Evolutionary conservation across 35 echinoderm and acorn worm species (phyloP).

Genomic region (Antedon bifida): DNA sequence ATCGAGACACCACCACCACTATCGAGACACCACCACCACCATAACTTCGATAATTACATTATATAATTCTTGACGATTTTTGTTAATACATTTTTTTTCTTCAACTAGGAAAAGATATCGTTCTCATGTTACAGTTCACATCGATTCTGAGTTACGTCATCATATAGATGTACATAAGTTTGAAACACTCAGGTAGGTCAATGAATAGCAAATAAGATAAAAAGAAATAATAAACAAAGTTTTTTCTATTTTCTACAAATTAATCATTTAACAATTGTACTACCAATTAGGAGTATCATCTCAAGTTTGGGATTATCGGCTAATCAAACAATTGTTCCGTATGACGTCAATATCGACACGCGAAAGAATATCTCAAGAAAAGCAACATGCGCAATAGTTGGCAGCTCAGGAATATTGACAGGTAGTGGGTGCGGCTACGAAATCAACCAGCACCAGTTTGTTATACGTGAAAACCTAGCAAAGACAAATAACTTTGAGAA

Average conservation of each 20-base stretch:
- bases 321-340: background rate
- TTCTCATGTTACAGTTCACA: background rate
- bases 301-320: background rate
- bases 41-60: no score
- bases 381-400: conserved; percentile 33
- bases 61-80: no score
- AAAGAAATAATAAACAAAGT: background rate
- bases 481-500: background rate
- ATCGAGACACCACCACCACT: no score
- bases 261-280: background rate
- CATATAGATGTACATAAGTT: background rate
- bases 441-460: conserved; percentile 44
- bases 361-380: conserved; percentile 10
- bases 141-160: background rate
- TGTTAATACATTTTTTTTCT: no score
- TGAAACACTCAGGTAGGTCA: background rate
- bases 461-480: conserved; percentile 46
- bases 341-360: background rate
- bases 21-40: no score
- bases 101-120: no score
- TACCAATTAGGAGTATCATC: background rate
- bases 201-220: no score
- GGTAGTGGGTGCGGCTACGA: conserved; percentile 37
- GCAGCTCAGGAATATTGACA: conserved; percentile 41
- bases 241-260: background rate